phyloP scores from a whole-genome alignment of 2,797 vertebrate genomes.

The Squalus acanthias region DNA sequence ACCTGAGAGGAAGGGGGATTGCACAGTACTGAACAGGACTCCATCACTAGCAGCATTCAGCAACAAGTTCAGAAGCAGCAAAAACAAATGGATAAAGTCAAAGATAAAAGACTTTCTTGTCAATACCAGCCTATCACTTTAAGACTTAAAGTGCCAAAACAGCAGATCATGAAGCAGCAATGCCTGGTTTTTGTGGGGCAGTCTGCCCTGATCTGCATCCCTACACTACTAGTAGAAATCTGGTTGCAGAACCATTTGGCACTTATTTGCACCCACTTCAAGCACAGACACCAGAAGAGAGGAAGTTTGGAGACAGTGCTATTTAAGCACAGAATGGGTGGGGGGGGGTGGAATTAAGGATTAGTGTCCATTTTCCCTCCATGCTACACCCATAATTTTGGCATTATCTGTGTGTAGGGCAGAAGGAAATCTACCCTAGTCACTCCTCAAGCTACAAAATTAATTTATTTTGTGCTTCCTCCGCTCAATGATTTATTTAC shows the following conservation, averaged over 20 bases:
- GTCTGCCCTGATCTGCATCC: neutral
- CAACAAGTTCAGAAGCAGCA: neutral
- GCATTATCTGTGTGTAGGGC: neutral
- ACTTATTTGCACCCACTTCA: neutral
- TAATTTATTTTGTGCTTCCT: neutral
- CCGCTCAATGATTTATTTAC: neutral
- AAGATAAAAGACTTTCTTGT: no score
- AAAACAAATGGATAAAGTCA: neutral
- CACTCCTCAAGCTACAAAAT: neutral
- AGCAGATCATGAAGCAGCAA: no score
- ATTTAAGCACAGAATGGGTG: neutral
- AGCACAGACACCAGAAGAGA: no score
- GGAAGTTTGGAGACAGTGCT: no score
- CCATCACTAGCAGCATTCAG: neutral
- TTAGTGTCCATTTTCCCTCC: neutral
- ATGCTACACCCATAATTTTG: neutral
- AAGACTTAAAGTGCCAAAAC: no score
- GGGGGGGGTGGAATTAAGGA: neutral
- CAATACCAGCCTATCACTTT: no score
- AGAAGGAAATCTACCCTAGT: neutral
- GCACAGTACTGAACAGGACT: neutral
- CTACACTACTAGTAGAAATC: neutral
- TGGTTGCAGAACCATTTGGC: constrained; percentile 2
- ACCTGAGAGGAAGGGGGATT: neutral
- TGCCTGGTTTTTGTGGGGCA: no score